Evolutionary conservation across 2,113 vertebrate species (phyloP).

Genomic region (Malurus alboscapulatus): DNA sequence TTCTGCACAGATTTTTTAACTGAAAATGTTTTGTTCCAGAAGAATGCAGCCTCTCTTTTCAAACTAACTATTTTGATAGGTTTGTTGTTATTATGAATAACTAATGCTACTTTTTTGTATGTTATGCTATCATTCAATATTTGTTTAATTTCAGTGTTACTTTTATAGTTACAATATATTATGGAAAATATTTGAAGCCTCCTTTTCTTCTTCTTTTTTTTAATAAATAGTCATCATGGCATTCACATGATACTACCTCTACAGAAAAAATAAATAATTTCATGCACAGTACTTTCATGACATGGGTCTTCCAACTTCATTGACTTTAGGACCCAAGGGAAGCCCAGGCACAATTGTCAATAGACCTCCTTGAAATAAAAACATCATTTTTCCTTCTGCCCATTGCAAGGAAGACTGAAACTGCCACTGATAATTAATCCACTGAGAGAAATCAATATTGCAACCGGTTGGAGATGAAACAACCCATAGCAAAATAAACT

Average conservation of each 20-base stretch:
- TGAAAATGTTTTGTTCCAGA: neutral
- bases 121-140: neutral
- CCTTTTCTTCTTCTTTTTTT: neutral
- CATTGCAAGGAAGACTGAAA: conserved; percentile 70
- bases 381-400: conserved; percentile 77
- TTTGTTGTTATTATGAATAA: neutral
- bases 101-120: neutral
- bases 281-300: conserved; percentile 37
- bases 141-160: neutral
- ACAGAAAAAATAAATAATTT: conserved; percentile 62
- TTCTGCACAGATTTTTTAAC: neutral
- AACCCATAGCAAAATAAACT: conserved; percentile 74
- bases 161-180: neutral
- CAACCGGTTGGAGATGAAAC: conserved; percentile 74
- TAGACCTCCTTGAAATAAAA: conserved; percentile 75
- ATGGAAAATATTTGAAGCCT: neutral
- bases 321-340: conserved; percentile 65
- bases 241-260: neutral
- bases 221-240: neutral
- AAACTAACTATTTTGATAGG: neutral
- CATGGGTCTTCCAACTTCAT: conserved; percentile 47
- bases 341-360: conserved; percentile 57
- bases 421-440: conserved; percentile 78
- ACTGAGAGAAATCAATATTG: conserved; percentile 77
- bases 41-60: neutral